Evolutionary conservation across 2,888 invertebrate genomes (phyloP), one percentile per base, ranked within the genome.

Genomic region (Loripinus fragilis): DNA sequence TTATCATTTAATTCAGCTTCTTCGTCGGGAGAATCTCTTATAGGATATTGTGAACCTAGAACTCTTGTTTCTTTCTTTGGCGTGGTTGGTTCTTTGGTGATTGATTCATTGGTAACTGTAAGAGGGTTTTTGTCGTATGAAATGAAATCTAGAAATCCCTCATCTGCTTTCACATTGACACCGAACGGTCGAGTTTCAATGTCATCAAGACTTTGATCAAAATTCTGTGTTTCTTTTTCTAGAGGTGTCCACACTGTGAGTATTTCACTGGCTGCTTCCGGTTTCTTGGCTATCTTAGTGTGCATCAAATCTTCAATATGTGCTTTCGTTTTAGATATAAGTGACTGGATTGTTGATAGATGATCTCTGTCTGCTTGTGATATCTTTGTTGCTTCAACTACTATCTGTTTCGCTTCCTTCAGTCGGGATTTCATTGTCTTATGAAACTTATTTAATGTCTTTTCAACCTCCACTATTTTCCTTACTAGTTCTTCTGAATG

Each of bases 391-490:
- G 79, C 66, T 60, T 84, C 84, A 10, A 60, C 69, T 1, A 81
- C 84, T 50, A 78, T 77, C 55, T 84, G 84, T 50, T 84, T 84
- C 23, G 81, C 76, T 64, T 81, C 84, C 55, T 79, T 81, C 20
- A 84, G 50, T 52, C 81, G 79, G 5, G 72, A 28, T 65, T 81
- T 84, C 81, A 81, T 81, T 33, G 84, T 73, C 72, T 81, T 84
- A 71, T 81, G 72, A 55, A 84, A 84, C 64, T 78, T 79, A 8
- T 64, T 77, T 41, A 84, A 33, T n/a, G 68, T 74, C 41, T 84
- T 84, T 68, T 84, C 84, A 10, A 84, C 78, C 30, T 84, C 84
- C 0, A 64, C n/a, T 25, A 84, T 84, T 67, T 81, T 76, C 23
- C 42, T 77, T 25, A 76, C 28, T 33, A 84, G 71, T 10, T 84